A percentile compares a stretch with the other conserved stretches of the same genome.
These are phyloP conservation scores for Amia ocellicauda DNA, from an alignment of 2,113 vertebrate species.

Conservation along the genomic window DNA sequence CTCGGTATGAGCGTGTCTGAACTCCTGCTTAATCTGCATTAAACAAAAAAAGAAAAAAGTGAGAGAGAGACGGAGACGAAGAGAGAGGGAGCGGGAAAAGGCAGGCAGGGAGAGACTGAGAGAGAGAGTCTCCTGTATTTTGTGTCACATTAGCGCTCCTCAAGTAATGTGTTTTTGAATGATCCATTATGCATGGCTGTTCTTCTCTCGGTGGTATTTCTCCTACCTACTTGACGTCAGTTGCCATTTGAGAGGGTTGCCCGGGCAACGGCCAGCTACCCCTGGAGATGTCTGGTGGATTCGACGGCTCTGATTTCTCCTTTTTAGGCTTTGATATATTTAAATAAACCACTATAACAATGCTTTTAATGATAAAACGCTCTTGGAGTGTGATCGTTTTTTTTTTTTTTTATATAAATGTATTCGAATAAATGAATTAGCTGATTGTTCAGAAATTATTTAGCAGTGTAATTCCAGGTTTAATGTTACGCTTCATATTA, in stretches of 20 bases:
- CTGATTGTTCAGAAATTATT: too few relatives aligned
- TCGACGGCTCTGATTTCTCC: constrained; percentile 72
- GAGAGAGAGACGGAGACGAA: background rate
- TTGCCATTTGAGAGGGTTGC: constrained; percentile 85
- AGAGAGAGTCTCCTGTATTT: constrained; percentile 53
- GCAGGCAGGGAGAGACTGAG: background rate
- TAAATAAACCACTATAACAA: constrained; percentile 28
- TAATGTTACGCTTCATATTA: too few relatives aligned
- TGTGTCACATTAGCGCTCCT: constrained; percentile 62
- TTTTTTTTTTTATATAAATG: background rate
- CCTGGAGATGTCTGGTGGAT: constrained; percentile 76
- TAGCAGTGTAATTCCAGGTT: too few relatives aligned
- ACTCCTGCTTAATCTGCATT: background rate
- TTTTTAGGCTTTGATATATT: constrained; percentile 69
- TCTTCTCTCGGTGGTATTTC: constrained; percentile 74
- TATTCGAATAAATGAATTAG: too few relatives aligned
- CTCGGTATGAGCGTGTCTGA: background rate
- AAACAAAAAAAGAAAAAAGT: too few relatives aligned
- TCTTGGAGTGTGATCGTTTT: background rate
- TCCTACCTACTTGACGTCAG: constrained; percentile 86
- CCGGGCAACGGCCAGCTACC: constrained; percentile 82
- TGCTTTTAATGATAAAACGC: constrained; percentile 28
- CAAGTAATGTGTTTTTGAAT: constrained; percentile 60
- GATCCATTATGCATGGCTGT: constrained; percentile 78
- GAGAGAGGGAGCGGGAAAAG: constrained; percentile 13